Conservation (phyloP, 2,113 vertebrate genomes). For the Oophaga pumilio region DNA sequence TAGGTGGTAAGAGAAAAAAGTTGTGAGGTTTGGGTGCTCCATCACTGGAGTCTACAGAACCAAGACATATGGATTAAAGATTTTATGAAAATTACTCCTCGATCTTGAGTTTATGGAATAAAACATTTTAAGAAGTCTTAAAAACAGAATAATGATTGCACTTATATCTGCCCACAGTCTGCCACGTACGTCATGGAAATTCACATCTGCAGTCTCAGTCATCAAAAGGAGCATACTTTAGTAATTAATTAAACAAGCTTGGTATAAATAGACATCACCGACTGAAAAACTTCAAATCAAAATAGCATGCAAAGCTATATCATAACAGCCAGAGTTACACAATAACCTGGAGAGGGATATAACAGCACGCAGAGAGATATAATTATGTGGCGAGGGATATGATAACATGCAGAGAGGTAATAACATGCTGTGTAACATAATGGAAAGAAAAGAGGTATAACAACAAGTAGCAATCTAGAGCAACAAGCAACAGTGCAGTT, state of each 20-base stretch:
- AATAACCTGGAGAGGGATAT: constrained; percentile 33
- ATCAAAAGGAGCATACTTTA: neutral
- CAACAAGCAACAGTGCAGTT: constrained; percentile 12
- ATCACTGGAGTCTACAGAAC: too few species aligned
- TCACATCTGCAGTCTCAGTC: neutral
- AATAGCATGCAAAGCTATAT: constrained; percentile 19
- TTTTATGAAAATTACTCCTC: neutral
- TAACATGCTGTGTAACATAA: constrained; percentile 38
- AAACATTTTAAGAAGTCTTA: neutral
- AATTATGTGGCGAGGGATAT: constrained; percentile 43
- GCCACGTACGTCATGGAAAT: neutral
- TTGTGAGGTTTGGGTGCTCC: too few species aligned
- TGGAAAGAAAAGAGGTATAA: constrained; percentile 33
- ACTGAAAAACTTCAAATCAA: constrained; percentile 21
- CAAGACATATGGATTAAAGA: too few species aligned
- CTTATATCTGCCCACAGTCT: neutral
- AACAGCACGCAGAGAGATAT: constrained; percentile 50
- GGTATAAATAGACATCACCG: neutral
- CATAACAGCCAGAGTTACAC: constrained; percentile 36
- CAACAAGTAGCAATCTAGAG: constrained; percentile 39
- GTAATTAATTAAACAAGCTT: constrained; percentile 29
- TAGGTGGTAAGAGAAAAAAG: too few species aligned
- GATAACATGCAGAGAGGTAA: constrained; percentile 43
- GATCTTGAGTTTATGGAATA: neutral
- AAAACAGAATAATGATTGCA: neutral